These are phyloP conservation scores for Drosophila rufa DNA, from an alignment of 1,140 invertebrate species.

Conservation along the genomic window DNA sequence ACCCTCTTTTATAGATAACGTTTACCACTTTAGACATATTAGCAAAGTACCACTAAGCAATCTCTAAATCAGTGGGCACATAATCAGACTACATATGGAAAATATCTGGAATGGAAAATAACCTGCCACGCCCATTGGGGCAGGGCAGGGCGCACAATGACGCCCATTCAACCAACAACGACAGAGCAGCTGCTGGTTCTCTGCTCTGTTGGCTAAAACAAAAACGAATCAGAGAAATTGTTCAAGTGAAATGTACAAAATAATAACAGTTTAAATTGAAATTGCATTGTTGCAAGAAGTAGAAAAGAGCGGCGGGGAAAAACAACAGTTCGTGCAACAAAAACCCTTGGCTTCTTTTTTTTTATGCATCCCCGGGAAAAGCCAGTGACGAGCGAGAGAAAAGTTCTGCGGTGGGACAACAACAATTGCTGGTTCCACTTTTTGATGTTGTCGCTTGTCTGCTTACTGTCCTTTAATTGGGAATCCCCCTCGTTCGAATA, in stretches of 20 bases:
- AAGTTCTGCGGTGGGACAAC: conserved; percentile 55
- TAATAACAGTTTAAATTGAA: conserved; percentile 55
- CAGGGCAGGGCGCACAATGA: not conserved
- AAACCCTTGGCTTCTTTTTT: conserved; percentile 16
- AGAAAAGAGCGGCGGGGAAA: conserved; percentile 20
- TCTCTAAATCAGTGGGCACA: not conserved
- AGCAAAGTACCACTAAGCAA: not conserved
- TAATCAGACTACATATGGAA: not conserved
- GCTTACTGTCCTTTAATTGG: conserved; percentile 4
- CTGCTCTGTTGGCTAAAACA: conserved; percentile 16
- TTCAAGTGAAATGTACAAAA: conserved; percentile 33
- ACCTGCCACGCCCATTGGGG: conserved; percentile 4
- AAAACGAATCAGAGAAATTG: conserved; percentile 33
- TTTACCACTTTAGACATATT: not conserved
- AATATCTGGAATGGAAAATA: not conserved
- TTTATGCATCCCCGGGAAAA: conserved; percentile 7
- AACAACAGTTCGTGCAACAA: conserved; percentile 21
- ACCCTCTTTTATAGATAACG: not conserved
- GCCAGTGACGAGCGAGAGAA: conserved; percentile 42
- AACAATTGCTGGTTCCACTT: conserved; percentile 45
- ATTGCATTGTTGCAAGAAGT: conserved; percentile 43
- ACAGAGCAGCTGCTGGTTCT: conserved; percentile 1
- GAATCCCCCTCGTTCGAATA: not conserved
- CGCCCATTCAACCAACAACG: conserved; percentile 3
- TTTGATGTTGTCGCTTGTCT: conserved; percentile 14